phyloP scores from a whole-genome alignment of 2,888 invertebrate genomes.

The Empis stercorea region DNA sequence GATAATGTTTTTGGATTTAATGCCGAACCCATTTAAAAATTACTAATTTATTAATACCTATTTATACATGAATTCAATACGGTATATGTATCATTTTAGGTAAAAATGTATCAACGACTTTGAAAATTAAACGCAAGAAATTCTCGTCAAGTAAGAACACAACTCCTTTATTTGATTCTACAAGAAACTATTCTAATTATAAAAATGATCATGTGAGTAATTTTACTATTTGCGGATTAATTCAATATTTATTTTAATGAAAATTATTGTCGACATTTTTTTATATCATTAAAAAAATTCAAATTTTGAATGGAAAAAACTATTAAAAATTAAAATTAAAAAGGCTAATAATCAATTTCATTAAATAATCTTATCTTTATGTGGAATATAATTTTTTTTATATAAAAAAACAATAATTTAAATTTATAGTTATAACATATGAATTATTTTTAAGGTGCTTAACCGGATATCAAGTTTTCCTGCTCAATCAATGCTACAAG shows the following conservation, averaged over 20 bases:
- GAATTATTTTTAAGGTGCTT: slow-evolving; percentile 42
- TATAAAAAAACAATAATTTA: no score
- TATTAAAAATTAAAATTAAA: no score
- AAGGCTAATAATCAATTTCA: no score
- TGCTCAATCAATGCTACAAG: slow-evolving; percentile 33
- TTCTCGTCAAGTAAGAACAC: slow-evolving; percentile 67
- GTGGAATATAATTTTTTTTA: no score
- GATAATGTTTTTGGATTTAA: no score
- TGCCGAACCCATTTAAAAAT: no score
- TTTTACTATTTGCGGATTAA: no score
- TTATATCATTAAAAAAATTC: no score
- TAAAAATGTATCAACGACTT: slow-evolving; percentile 51
- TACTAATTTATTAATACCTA: no score
- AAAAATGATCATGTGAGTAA: neutral
- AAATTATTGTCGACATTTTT: neutral
- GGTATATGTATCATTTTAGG: slow-evolving; percentile 19
- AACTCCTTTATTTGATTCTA: slow-evolving; percentile 30
- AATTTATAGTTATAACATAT: no score
- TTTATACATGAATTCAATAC: neutral
- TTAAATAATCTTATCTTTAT: no score
- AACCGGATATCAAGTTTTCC: slow-evolving; percentile 62
- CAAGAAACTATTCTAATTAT: neutral
- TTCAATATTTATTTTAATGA: neutral
- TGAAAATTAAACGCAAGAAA: slow-evolving; percentile 69
- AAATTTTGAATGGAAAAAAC: no score